These are phyloP conservation scores for Oostethus manadensis DNA, from an alignment of 2,113 vertebrate genomes.

Conservation along the genomic window DNA sequence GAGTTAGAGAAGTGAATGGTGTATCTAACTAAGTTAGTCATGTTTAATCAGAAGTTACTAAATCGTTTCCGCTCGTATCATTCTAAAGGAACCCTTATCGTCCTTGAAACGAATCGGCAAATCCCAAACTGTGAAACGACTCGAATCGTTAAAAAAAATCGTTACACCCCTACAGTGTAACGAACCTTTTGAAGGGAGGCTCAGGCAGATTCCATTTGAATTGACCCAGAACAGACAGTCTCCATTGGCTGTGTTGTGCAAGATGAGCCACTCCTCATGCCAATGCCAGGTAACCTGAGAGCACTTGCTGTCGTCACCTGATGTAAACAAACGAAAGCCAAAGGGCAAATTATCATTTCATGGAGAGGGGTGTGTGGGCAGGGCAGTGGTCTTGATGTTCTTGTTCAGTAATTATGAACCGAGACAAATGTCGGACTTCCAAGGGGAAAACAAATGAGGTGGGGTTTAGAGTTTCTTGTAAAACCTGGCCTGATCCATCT, in stretches of 20 bases:
- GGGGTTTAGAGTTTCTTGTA: slow-evolving; percentile 15
- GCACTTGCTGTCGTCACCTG: slow-evolving; percentile 51
- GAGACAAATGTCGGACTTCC: slow-evolving; percentile 25
- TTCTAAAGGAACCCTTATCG: no score
- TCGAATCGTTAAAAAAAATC: no score
- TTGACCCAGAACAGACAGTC: slow-evolving; percentile 36
- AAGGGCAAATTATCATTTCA: slow-evolving; percentile 17
- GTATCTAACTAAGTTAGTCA: no score
- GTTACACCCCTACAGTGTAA: no score
- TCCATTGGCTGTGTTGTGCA: slow-evolving; percentile 41
- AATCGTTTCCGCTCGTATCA: no score
- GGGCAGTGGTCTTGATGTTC: slow-evolving; percentile 12
- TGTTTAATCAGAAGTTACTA: no score
- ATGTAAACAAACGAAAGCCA: slow-evolving; percentile 14
- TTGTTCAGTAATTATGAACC: slow-evolving; percentile 31
- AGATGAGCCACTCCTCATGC: slow-evolving; percentile 32
- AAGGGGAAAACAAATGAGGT: slow-evolving; percentile 45
- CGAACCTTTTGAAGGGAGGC: neutral
- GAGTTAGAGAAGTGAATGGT: no score
- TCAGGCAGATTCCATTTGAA: slow-evolving; percentile 12
- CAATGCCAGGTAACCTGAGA: slow-evolving; percentile 44
- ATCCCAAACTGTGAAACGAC: no score
- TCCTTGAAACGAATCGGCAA: no score
- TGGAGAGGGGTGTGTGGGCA: neutral
- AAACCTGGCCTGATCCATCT: slow-evolving; percentile 26